Evolutionary conservation across 2,113 vertebrate genomes (phyloP), one percentile per base, ranked within the genome.

Genomic region (Ceyx melanurus): DNA sequence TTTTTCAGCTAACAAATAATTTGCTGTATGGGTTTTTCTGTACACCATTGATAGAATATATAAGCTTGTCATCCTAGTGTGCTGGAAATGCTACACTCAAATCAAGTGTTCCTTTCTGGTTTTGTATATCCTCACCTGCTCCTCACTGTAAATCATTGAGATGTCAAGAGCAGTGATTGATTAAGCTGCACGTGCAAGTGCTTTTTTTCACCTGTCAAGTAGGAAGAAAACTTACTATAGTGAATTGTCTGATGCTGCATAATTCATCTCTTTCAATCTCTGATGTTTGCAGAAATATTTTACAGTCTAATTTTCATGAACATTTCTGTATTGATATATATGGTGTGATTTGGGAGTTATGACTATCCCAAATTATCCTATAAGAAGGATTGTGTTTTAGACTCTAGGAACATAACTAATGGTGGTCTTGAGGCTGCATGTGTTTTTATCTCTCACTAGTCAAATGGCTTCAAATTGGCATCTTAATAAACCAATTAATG

Each of bases 51-150:
- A 94, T 96, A 96, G 95, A 97, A 98, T 98, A 98, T 98, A 97
- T 98, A 97, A 98, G 97, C 98, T 98, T 98, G 97, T 98, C 97
- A 97, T 97, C 97, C 94, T 90, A 93, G 96, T 95, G 97, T 97
- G 97, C 97, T 97, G 96, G 96, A 97, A 97, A 96, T 95, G 95
- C 96, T 97, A 94, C 95, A 94, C 97, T 97, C 96, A 94, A 93
- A 97, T 97, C 89, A 97, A 98, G 98, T 95, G 97, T 96, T 97
- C 91, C 92, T 97, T 97, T 98, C 95, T 97, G 98, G 98, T 98
- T 98, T 98, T 98, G 96, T 99, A 97, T 98, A 97, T 98, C 97
- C 98, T 99, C 99, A 99, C 99, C 99, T 99, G 99, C 99, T 98
- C 98, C 98, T 97, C 98, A 98, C 98, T 98, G 98, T 98, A 98